A percentile compares a stretch with the other conserved stretches of the same genome.
phyloP scores from a whole-genome alignment of 2,888 invertebrate species.

The Nomada ferruginata region DNA sequence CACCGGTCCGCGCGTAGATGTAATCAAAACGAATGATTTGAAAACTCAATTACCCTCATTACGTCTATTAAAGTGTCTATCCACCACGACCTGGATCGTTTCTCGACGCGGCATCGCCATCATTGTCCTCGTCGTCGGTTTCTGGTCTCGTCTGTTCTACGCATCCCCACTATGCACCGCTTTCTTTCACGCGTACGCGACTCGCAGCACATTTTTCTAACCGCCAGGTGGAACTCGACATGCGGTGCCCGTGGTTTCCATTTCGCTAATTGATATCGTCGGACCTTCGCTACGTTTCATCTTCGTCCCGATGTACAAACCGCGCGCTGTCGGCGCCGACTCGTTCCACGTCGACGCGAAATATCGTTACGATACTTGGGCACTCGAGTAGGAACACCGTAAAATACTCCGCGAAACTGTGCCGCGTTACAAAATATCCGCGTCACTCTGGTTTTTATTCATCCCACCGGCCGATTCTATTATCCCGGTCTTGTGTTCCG shows the following conservation, averaged over 20 bases:
- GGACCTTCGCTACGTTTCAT: constrained; percentile 28
- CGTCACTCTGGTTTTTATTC: constrained; percentile 22
- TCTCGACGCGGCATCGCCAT: constrained; percentile 34
- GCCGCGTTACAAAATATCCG: neutral
- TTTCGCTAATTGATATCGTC: constrained; percentile 55
- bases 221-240: neutral
- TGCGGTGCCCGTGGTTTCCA: constrained; percentile 39
- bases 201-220: constrained; percentile 22
- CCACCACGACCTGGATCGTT: constrained; percentile 47
- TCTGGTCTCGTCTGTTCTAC: constrained; percentile 2
- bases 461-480: constrained; percentile 11
- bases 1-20: constrained; percentile 80
- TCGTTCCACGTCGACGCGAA: neutral
- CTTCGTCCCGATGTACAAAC: constrained; percentile 40
- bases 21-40: constrained; percentile 83
- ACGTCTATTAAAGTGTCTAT: constrained; percentile 79
- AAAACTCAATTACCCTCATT: constrained; percentile 83
- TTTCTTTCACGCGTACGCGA: neutral
- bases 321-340: neutral
- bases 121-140: constrained; percentile 28
- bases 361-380: constrained; percentile 1
- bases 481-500: constrained; percentile 17
- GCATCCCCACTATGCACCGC: neutral
- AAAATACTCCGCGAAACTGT: constrained; percentile 2
- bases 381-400: neutral